phyloP scores from a whole-genome alignment of 2,888 invertebrate genomes.

The Odontomyia ornata region DNA sequence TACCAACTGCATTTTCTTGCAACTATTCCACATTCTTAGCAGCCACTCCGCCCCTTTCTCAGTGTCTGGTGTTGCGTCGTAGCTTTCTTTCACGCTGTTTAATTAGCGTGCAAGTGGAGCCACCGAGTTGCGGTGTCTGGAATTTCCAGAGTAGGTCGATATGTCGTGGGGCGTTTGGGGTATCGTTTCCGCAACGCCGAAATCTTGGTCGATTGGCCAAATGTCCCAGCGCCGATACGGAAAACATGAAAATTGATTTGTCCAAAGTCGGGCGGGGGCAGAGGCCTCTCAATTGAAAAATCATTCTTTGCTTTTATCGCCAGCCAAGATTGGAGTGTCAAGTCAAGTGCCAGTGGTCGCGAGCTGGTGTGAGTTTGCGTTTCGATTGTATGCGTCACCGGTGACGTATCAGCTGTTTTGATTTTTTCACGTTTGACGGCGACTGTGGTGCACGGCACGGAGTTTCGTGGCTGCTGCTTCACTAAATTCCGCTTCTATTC shows the following conservation, averaged over 20 bases:
- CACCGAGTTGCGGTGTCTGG: neutral
- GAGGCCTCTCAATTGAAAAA: slow-evolving; percentile 16
- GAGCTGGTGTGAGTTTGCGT: slow-evolving; percentile 40
- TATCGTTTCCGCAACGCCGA: neutral
- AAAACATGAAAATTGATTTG: slow-evolving; percentile 43
- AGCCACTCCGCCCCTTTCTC: slow-evolving; percentile 30
- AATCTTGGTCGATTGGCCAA: neutral
- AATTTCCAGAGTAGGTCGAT: slow-evolving; percentile 20
- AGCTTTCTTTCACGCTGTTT: slow-evolving; percentile 33
- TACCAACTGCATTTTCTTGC: neutral
- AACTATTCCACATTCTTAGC: neutral
- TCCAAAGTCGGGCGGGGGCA: slow-evolving; percentile 26
- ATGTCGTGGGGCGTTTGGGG: neutral
- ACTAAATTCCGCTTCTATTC: neutral
- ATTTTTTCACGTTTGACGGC: slow-evolving; percentile 47
- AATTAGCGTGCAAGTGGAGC: slow-evolving; percentile 26
- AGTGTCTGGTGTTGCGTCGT: slow-evolving; percentile 36
- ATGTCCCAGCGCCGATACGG: neutral
- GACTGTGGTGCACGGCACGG: neutral
- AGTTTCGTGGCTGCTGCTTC: neutral
- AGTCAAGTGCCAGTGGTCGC: slow-evolving; percentile 1
- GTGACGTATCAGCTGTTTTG: slow-evolving; percentile 54
- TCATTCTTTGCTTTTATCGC: slow-evolving; percentile 33
- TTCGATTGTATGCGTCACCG: slow-evolving; percentile 53
- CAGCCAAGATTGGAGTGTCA: slow-evolving; percentile 22